A percentile compares a stretch with the other conserved stretches of the same genome.
These are phyloP conservation scores for Apamea crenata DNA, from an alignment of 2,888 invertebrate genomes.

Conservation along the genomic window DNA sequence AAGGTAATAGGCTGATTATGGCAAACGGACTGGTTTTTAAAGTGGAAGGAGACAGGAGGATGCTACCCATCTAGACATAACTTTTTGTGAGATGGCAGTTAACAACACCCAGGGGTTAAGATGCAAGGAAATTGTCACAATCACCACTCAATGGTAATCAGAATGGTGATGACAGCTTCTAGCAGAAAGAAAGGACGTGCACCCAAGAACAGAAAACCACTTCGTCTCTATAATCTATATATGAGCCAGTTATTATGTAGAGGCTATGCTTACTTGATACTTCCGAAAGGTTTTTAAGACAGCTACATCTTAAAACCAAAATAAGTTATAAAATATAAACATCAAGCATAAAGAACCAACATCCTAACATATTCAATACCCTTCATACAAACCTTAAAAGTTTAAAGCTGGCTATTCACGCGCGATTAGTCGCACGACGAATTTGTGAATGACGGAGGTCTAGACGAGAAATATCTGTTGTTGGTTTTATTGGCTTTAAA, in stretches of 20 bases:
- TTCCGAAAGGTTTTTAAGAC: not conserved
- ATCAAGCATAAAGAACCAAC: conserved; percentile 21
- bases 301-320: not conserved
- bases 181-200: not conserved
- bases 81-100: not conserved
- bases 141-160: not conserved
- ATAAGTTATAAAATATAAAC: conserved; percentile 46
- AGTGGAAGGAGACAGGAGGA: not conserved
- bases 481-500: not conserved
- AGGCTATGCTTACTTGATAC: not conserved
- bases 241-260: not conserved
- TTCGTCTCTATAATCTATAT: not conserved
- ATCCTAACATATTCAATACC: conserved; percentile 48
- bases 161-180: not conserved
- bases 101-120: not conserved
- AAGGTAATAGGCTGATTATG: not conserved
- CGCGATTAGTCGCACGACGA: conserved; percentile 49
- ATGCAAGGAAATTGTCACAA: not conserved
- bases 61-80: not conserved
- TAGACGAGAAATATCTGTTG: conserved; percentile 19
- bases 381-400: conserved; percentile 53
- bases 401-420: conserved; percentile 55
- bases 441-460: conserved; percentile 20
- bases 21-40: not conserved
- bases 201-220: not conserved